Conservation (phyloP, 2,888 invertebrate genomes). For the Amiota mariae region DNA sequence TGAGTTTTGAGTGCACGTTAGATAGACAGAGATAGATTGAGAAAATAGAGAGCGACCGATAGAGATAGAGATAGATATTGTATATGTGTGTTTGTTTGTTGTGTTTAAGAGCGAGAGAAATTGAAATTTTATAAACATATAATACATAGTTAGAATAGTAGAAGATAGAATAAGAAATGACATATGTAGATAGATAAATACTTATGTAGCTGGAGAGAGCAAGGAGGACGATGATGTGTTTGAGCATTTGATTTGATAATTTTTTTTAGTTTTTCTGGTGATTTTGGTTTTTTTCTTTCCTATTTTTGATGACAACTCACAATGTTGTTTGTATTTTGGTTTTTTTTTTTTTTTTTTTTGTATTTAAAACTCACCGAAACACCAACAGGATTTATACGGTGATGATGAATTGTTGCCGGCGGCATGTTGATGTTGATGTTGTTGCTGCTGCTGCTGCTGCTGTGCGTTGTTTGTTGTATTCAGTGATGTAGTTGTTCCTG, state of each 20-base stretch:
- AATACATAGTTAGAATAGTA: too few relatives aligned
- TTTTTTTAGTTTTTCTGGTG: slow-evolving; percentile 30
- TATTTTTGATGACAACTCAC: slow-evolving; percentile 7
- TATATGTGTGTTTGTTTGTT: slow-evolving; percentile 7
- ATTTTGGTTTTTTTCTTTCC: slow-evolving; percentile 35
- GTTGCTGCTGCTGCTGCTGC: slow-evolving; percentile 39
- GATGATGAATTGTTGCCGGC: slow-evolving; percentile 57
- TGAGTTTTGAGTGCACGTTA: slow-evolving; percentile 5
- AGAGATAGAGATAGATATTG: slow-evolving; percentile 4
- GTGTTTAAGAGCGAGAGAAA: neutral
- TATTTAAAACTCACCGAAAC: slow-evolving; percentile 72
- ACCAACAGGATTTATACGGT: slow-evolving; percentile 71
- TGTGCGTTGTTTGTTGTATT: slow-evolving; percentile 8
- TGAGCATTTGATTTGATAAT: neutral
- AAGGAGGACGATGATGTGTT: neutral
- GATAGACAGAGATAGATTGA: slow-evolving; percentile 30
- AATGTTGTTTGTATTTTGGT: slow-evolving; percentile 36
- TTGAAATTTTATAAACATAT: too few relatives aligned
- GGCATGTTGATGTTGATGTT: slow-evolving; percentile 57
- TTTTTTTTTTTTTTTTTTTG: slow-evolving; percentile 40
- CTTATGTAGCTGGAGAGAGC: neutral
- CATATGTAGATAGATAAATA: neutral
- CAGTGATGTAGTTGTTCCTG: slow-evolving; percentile 37
- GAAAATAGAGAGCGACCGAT: slow-evolving; percentile 30
- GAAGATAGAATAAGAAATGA: neutral